These are phyloP conservation scores for Lamprotornis superbus DNA, from an alignment of 2,113 vertebrate genomes.

Conservation along the genomic window DNA sequence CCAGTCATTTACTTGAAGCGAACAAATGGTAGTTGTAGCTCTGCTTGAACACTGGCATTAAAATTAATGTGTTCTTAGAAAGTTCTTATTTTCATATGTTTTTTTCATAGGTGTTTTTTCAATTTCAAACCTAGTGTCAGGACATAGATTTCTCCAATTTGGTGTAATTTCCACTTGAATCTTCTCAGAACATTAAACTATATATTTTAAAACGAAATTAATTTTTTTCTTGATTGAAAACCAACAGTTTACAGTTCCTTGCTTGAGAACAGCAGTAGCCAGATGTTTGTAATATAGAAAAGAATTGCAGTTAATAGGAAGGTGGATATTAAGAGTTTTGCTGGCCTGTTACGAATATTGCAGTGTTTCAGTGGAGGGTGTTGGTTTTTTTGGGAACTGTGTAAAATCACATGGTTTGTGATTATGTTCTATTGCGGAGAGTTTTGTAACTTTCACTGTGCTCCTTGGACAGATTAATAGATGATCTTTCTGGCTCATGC, in stretches of 20 bases:
- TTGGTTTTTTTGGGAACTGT: not conserved
- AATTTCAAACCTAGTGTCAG: not conserved
- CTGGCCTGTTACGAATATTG: not conserved
- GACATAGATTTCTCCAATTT: not conserved
- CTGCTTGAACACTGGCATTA: not conserved
- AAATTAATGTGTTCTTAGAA: constrained; percentile 4
- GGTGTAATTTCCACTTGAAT: not conserved
- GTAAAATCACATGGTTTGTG: not conserved
- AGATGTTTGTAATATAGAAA: not conserved
- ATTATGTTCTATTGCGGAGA: not conserved
- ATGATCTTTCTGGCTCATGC: not conserved
- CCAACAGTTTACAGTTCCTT: not conserved
- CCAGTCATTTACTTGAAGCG: not conserved
- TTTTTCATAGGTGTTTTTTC: not conserved
- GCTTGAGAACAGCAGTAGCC: not conserved
- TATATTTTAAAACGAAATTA: not conserved
- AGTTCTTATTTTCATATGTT: not conserved
- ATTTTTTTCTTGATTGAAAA: not conserved
- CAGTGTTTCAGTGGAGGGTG: not conserved
- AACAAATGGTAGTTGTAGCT: not conserved
- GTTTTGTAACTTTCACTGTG: not conserved
- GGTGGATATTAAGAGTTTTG: not conserved
- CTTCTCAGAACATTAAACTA: not conserved
- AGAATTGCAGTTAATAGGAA: not conserved
- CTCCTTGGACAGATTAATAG: not conserved